Percentiles rank a stretch among this genome's conserved stretches.
phyloP scores from a whole-genome alignment of 2,797 vertebrate species.

The Valencia hispanica region DNA sequence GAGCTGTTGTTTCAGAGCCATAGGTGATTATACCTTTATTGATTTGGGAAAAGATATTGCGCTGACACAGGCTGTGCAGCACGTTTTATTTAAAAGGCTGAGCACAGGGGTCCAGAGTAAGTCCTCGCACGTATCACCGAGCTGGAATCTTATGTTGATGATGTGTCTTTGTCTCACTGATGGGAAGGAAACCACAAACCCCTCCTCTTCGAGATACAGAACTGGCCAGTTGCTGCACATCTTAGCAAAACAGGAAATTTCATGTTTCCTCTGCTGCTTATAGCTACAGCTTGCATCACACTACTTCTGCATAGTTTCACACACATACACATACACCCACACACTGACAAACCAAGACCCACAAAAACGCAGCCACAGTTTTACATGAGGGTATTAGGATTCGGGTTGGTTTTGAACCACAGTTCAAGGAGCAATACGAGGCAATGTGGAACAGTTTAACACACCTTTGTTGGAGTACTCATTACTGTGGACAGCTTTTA shows the following conservation, averaged over 20 bases:
- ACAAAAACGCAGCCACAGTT: conserved; percentile 49
- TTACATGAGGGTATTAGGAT: conserved; percentile 40
- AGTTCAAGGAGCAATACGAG: conserved; percentile 9
- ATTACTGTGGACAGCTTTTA: background rate
- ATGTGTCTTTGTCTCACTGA: conserved; percentile 46
- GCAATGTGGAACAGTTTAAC: background rate
- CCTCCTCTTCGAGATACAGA: conserved; percentile 71
- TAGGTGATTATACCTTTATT: background rate
- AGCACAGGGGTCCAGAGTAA: background rate
- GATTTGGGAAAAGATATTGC: background rate
- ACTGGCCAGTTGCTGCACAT: conserved; percentile 84
- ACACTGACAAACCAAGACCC: conserved; percentile 19
- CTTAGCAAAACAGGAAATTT: conserved; percentile 88
- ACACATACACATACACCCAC: conserved; percentile 7
- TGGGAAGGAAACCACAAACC: conserved; percentile 74
- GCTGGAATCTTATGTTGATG: conserved; percentile 23
- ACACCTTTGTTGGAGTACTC: background rate
- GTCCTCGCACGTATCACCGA: background rate
- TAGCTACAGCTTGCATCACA: conserved; percentile 79
- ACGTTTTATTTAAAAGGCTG: background rate
- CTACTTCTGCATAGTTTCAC: conserved; percentile 69
- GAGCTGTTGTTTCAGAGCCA: background rate
- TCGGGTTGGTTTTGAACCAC: conserved; percentile 27
- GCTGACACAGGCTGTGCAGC: background rate
- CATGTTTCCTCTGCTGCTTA: conserved; percentile 85